These are phyloP conservation scores for Nannospalax galili DNA, from an alignment of 2,113 vertebrate genomes.

Conservation along the genomic window DNA sequence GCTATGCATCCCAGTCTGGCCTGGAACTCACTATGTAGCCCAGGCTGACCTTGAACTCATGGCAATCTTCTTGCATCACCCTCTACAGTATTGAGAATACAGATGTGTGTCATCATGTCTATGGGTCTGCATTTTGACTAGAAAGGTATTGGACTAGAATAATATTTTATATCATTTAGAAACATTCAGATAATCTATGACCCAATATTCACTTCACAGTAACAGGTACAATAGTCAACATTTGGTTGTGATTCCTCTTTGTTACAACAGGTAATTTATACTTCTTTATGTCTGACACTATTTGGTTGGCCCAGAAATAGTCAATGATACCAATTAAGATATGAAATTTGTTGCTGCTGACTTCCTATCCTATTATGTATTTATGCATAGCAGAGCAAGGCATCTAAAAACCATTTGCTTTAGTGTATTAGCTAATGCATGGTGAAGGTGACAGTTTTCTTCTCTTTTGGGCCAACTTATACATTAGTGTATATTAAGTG, in stretches of 20 bases:
- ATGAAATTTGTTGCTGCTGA: constrained; percentile 1
- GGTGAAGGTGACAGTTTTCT: constrained; percentile 62
- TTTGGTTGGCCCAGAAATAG: constrained; percentile 32
- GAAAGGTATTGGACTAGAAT: constrained; percentile 28
- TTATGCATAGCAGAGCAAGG: not conserved
- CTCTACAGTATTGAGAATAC: not conserved
- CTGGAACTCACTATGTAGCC: not conserved
- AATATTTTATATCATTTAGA: constrained; percentile 13
- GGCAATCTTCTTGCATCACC: not conserved
- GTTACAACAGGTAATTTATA: not conserved
- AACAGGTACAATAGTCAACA: not conserved
- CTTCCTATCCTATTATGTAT: not conserved
- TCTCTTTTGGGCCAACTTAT: constrained; percentile 63
- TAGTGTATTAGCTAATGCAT: constrained; percentile 61
- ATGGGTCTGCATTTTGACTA: not conserved
- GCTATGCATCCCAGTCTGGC: not conserved
- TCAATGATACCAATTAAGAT: not conserved
- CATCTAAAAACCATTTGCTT: constrained; percentile 36
- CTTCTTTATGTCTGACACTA: not conserved
- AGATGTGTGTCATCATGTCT: not conserved
- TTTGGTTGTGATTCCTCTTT: not conserved
- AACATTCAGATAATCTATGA: constrained; percentile 12
- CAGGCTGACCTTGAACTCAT: not conserved
- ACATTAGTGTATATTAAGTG: constrained; percentile 68
- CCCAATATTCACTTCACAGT: not conserved